Evolutionary conservation across 2,888 invertebrate species (phyloP).

Genomic region (Drosophila niveifrons): DNA sequence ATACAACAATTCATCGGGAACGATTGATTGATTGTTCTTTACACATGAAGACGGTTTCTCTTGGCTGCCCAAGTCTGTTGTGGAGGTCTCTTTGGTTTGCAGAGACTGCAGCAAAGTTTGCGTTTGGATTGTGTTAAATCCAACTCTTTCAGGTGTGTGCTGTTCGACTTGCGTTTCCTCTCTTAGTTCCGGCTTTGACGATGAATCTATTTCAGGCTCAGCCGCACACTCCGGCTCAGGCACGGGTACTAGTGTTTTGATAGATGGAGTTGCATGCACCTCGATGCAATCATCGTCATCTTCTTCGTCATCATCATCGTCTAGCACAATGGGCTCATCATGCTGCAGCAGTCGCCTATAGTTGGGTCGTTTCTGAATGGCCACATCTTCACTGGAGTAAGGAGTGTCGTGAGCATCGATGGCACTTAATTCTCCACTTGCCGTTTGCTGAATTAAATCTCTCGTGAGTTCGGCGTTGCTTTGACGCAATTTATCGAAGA

Average conservation of each 20-base stretch:
- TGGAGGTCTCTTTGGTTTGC: constrained; percentile 60
- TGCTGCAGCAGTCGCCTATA: constrained; percentile 57
- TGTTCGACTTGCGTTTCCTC: not conserved
- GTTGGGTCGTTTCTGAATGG: constrained; percentile 24
- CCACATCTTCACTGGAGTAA: constrained; percentile 42
- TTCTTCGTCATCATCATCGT: constrained; percentile 52
- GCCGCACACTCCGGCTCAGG: not conserved
- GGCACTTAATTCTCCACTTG: not conserved
- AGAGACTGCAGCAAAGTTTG: constrained; percentile 26
- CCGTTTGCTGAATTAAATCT: not conserved
- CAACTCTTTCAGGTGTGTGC: not conserved
- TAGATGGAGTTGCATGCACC: constrained; percentile 52
- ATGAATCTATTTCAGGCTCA: not conserved
- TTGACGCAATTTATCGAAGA: constrained; percentile 43
- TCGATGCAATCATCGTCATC: constrained; percentile 65
- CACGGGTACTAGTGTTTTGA: constrained; percentile 49
- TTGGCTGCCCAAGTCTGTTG: constrained; percentile 50
- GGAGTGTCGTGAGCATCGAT: constrained; percentile 30
- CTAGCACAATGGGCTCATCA: constrained; percentile 60
- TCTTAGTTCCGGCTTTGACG: not conserved
- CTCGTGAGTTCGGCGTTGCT: constrained; percentile 21
- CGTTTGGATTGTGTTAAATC: constrained; percentile 37
- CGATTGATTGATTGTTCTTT: not conserved
- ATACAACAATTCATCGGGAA: constrained; percentile 5
- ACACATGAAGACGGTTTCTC: not conserved